A percentile compares a stretch with the other conserved stretches of the same genome.
Evolutionary conservation across 2,113 vertebrate species (phyloP).

Genomic region (Strigops habroptila): DNA sequence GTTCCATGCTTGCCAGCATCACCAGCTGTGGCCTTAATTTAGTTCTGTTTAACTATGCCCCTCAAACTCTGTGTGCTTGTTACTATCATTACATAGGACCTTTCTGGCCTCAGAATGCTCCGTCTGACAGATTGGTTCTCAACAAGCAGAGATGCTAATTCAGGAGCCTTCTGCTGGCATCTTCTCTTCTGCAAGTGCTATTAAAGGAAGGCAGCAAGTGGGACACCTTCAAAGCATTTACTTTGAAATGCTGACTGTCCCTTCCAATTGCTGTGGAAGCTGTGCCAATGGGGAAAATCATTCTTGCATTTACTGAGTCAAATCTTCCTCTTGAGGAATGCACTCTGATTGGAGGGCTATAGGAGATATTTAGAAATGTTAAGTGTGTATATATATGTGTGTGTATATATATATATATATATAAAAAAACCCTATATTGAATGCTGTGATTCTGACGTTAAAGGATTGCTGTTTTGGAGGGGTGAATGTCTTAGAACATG

Average conservation of each 20-base stretch:
- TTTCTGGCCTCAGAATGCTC: neutral
- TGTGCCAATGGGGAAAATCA: neutral
- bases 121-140: neutral
- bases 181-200: neutral
- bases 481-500: neutral
- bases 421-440: rapidly evolving
- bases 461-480: neutral
- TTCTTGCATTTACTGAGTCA: neutral
- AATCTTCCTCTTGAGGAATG: neutral
- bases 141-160: neutral
- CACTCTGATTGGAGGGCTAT: neutral
- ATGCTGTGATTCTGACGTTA: neutral
- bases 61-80: neutral
- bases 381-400: neutral
- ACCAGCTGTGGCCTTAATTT: neutral
- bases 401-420: neutral
- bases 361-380: neutral
- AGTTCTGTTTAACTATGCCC: neutral
- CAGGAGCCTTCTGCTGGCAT: neutral
- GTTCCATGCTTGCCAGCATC: neutral
- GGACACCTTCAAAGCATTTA: neutral
- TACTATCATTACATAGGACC: neutral
- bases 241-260: neutral
- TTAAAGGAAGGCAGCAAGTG: neutral
- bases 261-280: neutral